These are phyloP conservation scores for Zaprionus davidi DNA, from an alignment of 1,140 invertebrate species.

Conservation along the genomic window DNA sequence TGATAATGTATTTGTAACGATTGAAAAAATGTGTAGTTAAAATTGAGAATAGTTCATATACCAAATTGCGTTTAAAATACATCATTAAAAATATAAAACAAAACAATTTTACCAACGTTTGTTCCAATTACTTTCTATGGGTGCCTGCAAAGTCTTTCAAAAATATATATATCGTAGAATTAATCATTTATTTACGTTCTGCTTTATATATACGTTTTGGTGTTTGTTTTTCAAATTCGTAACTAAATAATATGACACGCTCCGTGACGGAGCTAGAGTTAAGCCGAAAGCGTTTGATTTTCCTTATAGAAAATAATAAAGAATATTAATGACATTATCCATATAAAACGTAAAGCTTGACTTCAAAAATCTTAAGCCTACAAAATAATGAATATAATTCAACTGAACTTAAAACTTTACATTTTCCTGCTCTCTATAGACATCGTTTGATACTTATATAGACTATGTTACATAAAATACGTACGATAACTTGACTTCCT, in stretches of 20 bases:
- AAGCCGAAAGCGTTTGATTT: constrained; percentile 47
- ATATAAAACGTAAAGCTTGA: constrained; percentile 24
- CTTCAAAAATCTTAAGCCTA: constrained; percentile 23
- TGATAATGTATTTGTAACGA: constrained; percentile 41
- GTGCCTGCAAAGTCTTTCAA: not conserved
- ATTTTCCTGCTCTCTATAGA: constrained; percentile 8
- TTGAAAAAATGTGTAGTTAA: constrained; percentile 57
- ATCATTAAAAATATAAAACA: constrained; percentile 30
- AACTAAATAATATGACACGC: constrained; percentile 62
- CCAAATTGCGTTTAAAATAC: constrained; percentile 66
- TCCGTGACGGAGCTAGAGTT: constrained; percentile 19
- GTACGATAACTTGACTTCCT: not conserved
- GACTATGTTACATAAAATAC: constrained; percentile 15
- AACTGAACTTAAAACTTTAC: constrained; percentile 22
- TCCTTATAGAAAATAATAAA: constrained; percentile 64
- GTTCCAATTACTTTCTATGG: not conserved
- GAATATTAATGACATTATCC: constrained; percentile 40
- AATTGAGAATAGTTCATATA: constrained; percentile 58
- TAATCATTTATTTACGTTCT: constrained; percentile 34
- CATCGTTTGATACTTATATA: constrained; percentile 19
- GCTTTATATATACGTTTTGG: constrained; percentile 57
- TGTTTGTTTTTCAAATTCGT: constrained; percentile 53
- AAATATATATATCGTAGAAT: not conserved
- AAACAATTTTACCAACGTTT: not conserved
- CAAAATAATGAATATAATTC: constrained; percentile 32